Percentiles rank a stretch among this genome's conserved stretches.
phyloP scores from a whole-genome alignment of 2,797 vertebrate genomes.

The Cyprinella venusta region DNA sequence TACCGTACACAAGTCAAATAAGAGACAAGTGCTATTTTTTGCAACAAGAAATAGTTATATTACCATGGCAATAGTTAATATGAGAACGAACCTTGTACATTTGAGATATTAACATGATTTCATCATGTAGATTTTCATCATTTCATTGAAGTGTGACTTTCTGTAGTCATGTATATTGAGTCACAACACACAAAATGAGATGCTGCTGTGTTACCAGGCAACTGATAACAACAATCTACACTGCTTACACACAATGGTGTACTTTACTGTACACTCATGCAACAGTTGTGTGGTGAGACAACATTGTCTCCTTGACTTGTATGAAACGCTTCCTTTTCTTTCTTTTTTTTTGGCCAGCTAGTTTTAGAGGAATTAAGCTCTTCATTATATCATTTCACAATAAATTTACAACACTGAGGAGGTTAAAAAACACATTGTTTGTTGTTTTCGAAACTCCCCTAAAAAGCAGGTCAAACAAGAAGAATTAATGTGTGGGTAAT shows the following conservation, averaged over 20 bases:
- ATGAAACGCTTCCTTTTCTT: conserved; percentile 52
- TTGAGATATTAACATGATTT: conserved; percentile 14
- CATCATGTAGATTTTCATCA: background rate
- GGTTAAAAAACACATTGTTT: background rate
- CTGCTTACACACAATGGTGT: conserved; percentile 12
- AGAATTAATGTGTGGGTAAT: background rate
- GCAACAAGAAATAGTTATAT: background rate
- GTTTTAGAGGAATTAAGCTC: conserved; percentile 25
- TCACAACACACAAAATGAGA: conserved; percentile 28
- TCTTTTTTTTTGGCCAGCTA: background rate
- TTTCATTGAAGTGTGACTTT: background rate
- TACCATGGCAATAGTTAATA: background rate
- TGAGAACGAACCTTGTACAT: background rate
- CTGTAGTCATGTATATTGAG: conserved; percentile 21
- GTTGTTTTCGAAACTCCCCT: conserved; percentile 15
- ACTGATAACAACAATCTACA: conserved; percentile 44
- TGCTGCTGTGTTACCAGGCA: conserved; percentile 30
- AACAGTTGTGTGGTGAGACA: conserved; percentile 16
- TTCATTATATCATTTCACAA: background rate
- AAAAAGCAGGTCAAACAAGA: conserved; percentile 4
- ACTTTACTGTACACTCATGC: background rate
- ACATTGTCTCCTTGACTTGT: conserved; percentile 29
- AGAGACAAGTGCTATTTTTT: background rate
- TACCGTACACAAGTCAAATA: background rate
- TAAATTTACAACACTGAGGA: background rate